Evolutionary conservation across 1,140 invertebrate species (phyloP).

Genomic region (Papilio helenus): DNA sequence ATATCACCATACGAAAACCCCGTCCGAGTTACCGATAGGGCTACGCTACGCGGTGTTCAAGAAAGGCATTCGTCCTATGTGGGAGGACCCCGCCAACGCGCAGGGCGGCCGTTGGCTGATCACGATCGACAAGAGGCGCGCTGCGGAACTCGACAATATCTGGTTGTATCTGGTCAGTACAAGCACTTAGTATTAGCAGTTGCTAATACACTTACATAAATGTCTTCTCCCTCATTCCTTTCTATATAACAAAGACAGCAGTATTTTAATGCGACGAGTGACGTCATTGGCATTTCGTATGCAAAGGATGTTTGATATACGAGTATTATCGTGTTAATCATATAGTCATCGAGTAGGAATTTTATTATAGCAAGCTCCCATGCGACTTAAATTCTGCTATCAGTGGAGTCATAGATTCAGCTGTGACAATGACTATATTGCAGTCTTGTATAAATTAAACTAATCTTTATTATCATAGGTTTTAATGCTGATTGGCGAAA

Average conservation of each 20-base stretch:
- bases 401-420: too few species aligned
- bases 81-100: constrained; percentile 94
- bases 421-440: too few species aligned
- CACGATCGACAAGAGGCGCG: constrained; percentile 90
- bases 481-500: constrained; percentile 96
- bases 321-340: too few species aligned
- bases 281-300: background rate
- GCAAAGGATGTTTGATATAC: background rate
- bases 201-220: background rate
- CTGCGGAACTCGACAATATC: constrained; percentile 91
- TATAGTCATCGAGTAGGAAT: too few species aligned
- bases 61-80: constrained; percentile 96
- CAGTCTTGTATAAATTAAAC: background rate
- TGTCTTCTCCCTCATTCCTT: background rate
- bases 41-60: constrained; percentile 98
- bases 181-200: background rate
- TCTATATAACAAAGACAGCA: background rate
- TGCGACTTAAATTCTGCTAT: too few species aligned
- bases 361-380: too few species aligned
- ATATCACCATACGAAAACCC: constrained; percentile 96
- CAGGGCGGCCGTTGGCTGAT: constrained; percentile 97
- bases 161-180: constrained; percentile 95
- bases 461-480: constrained; percentile 83
- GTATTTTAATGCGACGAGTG: background rate
- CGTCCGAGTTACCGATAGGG: constrained; percentile 92